Base-by-base conservation (phyloP, 2,797 vertebrate species). In the Sebastes itinus region DNA sequence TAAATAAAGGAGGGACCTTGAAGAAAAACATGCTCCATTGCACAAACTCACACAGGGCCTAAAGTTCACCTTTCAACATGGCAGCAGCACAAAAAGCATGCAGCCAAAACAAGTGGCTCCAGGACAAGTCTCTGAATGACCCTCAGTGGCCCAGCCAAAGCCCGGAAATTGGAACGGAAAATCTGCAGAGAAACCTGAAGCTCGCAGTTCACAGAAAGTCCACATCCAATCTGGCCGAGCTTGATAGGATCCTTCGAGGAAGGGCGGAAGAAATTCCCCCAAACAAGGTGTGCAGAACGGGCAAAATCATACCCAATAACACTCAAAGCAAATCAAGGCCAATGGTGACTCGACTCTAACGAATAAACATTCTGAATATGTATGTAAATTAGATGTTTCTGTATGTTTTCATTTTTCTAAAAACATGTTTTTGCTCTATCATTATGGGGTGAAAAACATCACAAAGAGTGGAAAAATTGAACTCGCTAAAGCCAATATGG, bases 101-200 rank as follows among this genome's bases (percentile, higher is more conserved):
- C 30, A 74, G 79, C 77, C 72, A 87, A 83, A 83, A 82, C 75
- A 83, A 86, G 80, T 74, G 80, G 77, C 80, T 79, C 78, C 52
- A 77, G 66, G 73, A 87, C 32, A 64, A 74, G 73, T 72, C 64
- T 78, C 35, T 79, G 28, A 82, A 28, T 85, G 78, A 83, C 61
- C 81, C 80, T 70, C 52, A 67, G 66, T 81, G 76, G 60, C 75
- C 60, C 64, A 35, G 82, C 75, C 83, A 88, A 79, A 77, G 66
- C 62, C 68, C 46, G 61, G 46, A 87, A 83, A 82, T 72, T 66
- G 73, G 78, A 84, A 71, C 55, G 46, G 55, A 77, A 75, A 87
- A 80, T 84, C 70, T 78, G 65, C 78, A 25, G 27, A 77, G 63
- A 78, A 87, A 86, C 46, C 59, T 73, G 27, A 82, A 80, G 56